Base-by-base conservation (phyloP, 2,797 vertebrate species). In the Aratinga solstitialis region DNA sequence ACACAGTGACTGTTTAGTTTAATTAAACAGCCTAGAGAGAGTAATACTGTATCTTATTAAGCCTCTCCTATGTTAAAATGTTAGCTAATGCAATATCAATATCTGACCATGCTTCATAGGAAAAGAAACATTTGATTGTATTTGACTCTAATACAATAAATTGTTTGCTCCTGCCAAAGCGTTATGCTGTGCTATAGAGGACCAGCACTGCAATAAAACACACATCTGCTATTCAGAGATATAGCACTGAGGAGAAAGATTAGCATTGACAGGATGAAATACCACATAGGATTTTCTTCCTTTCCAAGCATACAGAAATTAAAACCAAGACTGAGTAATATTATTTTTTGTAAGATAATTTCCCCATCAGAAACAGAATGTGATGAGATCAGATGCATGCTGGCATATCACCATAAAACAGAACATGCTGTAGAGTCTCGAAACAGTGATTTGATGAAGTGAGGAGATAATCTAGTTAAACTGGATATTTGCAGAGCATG, bases 21-120 rank as follows among this genome's bases (percentile, higher is more conserved):
- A 96, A 97, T 97, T 96, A 96, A 96, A 95, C 92, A 93, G 89
- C 78, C 94, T 75, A 63, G 92, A 83, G 95, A 96, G 94, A 95
- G 81, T 94, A 92, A 95, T 87, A 90, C 67, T 63, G 72, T 86
- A 67, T 81, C 90, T 95, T 96, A 95, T 89, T 96, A 92, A 96
- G 86, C 66, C 88, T 95, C 65, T 90, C 61, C 75, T 90, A 83
- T 73, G 78, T 81, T 95, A 92, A 96, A 94, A 95, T 59, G 65
- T 75, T 90, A 92, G 84, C 81, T 95, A 95, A 94, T 53, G 88
- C 65, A 95, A 83, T 93, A 92, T 62, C 94, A 78, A 76, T 97
- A 95, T 93, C 84, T 94, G 88, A 95, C 91, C 87, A 81, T 66
- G 58, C 84, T 95, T 92, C 90, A 78, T 8, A 66, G 86, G 72